A percentile compares a stretch with the other conserved stretches of the same genome.
Conservation (phyloP, 2,797 vertebrate genomes). For the Brotula barbata region DNA sequence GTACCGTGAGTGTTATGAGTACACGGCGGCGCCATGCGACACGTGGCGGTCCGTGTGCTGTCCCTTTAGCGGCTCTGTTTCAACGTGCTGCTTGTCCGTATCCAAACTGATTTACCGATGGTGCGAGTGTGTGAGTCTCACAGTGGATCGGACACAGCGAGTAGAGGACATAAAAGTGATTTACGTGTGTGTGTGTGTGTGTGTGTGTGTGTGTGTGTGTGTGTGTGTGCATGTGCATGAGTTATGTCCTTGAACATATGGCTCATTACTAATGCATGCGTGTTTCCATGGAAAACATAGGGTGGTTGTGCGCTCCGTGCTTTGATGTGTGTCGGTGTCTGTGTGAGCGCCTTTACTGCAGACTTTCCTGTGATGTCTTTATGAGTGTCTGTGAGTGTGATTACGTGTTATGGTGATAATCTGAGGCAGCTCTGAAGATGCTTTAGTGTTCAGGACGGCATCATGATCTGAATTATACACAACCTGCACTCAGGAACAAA, state of each 20-base stretch:
- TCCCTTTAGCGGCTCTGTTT: too few relatives aligned
- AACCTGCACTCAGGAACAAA: not conserved
- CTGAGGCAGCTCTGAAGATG: not conserved
- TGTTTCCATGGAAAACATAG: constrained; percentile 11
- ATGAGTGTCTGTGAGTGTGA: not conserved
- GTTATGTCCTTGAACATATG: constrained; percentile 27
- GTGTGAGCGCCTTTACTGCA: not conserved
- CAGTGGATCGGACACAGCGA: constrained; percentile 11
- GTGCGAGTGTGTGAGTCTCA: too few relatives aligned
- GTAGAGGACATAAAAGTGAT: not conserved
- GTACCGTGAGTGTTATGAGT: too few relatives aligned
- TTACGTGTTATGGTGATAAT: not conserved
- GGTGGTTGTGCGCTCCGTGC: not conserved
- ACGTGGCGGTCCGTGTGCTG: too few relatives aligned
- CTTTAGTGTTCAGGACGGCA: not conserved
- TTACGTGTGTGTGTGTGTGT: constrained; percentile 6
- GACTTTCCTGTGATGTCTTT: not conserved
- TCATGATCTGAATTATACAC: not conserved
- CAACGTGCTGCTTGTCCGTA: too few relatives aligned
- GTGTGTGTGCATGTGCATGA: too few relatives aligned
- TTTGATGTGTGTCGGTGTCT: not conserved
- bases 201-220: constrained; percentile 6
- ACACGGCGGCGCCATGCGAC: too few relatives aligned
- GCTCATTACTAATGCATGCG: constrained; percentile 46
- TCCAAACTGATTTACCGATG: too few relatives aligned